These are phyloP conservation scores for Oscheius sp. DNA, from an alignment of 2,888 invertebrate genomes.

Conservation along the genomic window DNA sequence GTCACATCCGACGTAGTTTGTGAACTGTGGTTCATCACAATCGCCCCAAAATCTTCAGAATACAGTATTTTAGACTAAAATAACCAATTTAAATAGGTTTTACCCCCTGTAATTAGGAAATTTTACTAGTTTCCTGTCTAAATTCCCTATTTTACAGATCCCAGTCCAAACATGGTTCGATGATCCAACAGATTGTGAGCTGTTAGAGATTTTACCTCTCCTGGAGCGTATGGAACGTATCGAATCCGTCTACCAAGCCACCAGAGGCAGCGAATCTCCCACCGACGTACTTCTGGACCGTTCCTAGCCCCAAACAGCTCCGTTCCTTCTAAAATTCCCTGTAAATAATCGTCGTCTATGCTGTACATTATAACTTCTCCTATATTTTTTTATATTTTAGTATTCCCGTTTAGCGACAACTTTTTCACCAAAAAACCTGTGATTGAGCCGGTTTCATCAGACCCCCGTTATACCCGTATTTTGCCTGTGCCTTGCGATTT, in stretches of 20 bases:
- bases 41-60: neutral
- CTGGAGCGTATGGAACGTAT: slow-evolving; percentile 96
- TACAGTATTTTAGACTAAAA: too few species aligned
- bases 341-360: slow-evolving; percentile 23
- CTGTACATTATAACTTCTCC: neutral
- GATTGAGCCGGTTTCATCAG: slow-evolving; percentile 19
- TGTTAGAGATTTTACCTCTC: slow-evolving; percentile 95
- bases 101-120: too few species aligned
- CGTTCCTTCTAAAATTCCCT: neutral
- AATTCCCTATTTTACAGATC: slow-evolving; percentile 78
- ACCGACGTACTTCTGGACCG: slow-evolving; percentile 11
- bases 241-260: slow-evolving; percentile 34
- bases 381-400: neutral
- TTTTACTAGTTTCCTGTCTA: too few species aligned
- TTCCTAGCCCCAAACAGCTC: neutral
- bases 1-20: neutral
- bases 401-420: neutral
- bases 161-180: slow-evolving; percentile 99
- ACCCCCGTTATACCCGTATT: neutral
- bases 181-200: slow-evolving; percentile 95
- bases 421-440: slow-evolving; percentile 23
- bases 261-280: slow-evolving; percentile 14
- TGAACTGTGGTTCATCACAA: neutral
- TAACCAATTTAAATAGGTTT: too few species aligned
- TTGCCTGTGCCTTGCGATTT: slow-evolving; percentile 33